phyloP scores from a whole-genome alignment of 2,797 vertebrate species.

The Lemur catta region DNA sequence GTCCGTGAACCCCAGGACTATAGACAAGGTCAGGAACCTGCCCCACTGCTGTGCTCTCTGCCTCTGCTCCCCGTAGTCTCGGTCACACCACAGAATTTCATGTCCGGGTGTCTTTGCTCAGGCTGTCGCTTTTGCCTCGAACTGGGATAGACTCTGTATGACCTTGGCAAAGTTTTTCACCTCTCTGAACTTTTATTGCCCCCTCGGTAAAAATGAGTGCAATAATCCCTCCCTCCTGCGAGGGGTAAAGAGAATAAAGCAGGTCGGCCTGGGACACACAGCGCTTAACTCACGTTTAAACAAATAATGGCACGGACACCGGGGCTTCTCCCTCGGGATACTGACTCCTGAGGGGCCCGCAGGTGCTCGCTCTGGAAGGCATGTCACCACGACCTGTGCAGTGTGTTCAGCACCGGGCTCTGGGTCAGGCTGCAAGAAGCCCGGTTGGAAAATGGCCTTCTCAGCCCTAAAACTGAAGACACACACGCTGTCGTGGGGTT shows the following conservation, averaged over 20 bases:
- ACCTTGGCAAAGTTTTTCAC: not conserved
- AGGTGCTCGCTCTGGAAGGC: not conserved
- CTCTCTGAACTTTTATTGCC: not conserved
- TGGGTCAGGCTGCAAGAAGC: not conserved
- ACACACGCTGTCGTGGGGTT: not conserved
- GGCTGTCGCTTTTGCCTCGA: not conserved
- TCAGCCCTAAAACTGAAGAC: not conserved
- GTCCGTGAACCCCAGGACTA: not conserved
- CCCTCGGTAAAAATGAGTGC: not conserved
- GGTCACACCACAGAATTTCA: accelerated
- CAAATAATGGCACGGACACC: not conserved
- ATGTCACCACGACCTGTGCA: not conserved
- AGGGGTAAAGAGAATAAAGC: not conserved
- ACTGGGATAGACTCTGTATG: not conserved
- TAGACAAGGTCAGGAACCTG: not conserved
- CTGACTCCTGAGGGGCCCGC: not conserved
- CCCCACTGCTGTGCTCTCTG: not conserved
- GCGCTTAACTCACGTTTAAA: not conserved
- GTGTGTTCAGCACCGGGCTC: not conserved
- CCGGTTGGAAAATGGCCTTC: not conserved
- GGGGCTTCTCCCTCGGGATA: not conserved
- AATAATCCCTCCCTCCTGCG: not conserved
- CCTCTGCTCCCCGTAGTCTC: not conserved
- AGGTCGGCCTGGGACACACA: not conserved
- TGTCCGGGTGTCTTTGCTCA: not conserved